Conservation (phyloP, 2,888 invertebrate genomes). For the Cyclophora albipunctata region DNA sequence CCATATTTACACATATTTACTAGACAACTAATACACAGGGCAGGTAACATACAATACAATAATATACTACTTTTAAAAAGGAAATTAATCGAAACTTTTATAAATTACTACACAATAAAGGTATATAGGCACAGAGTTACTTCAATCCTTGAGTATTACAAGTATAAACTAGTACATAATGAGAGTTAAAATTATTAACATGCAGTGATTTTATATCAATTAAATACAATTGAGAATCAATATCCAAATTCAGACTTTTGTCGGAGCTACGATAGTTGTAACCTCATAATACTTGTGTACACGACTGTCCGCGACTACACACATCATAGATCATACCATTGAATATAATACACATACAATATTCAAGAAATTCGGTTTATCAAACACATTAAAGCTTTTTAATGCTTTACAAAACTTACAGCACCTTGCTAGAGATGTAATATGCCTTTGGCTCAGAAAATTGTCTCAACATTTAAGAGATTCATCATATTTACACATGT, state of each 20-base stretch:
- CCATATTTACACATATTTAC: slow-evolving; percentile 48
- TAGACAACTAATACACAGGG: slow-evolving; percentile 24
- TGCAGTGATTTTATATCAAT: too few relatives aligned
- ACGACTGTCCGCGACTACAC: background rate
- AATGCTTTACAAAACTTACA: slow-evolving; percentile 50
- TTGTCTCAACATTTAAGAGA: slow-evolving; percentile 37
- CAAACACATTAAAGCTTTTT: slow-evolving; percentile 51
- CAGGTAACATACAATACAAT: slow-evolving; percentile 27
- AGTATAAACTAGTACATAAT: background rate
- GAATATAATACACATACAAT: slow-evolving; percentile 11
- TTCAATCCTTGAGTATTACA: slow-evolving; percentile 3
- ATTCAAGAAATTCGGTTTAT: slow-evolving; percentile 33
- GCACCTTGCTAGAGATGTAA: slow-evolving; percentile 61
- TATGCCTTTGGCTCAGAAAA: slow-evolving; percentile 66
- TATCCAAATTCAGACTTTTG: background rate
- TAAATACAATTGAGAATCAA: too few relatives aligned
- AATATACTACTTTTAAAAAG: slow-evolving; percentile 3
- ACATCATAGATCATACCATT: background rate
- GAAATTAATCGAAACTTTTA: background rate
- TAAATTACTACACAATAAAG: slow-evolving; percentile 12
- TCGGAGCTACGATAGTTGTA: slow-evolving; percentile 1
- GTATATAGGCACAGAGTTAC: slow-evolving; percentile 28
- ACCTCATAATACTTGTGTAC: background rate
- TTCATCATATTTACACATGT: slow-evolving; percentile 45
- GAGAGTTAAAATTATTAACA: too few relatives aligned